Evolutionary conservation across 2,888 invertebrate genomes (phyloP).

Genomic region (Tineola bisselliella): DNA sequence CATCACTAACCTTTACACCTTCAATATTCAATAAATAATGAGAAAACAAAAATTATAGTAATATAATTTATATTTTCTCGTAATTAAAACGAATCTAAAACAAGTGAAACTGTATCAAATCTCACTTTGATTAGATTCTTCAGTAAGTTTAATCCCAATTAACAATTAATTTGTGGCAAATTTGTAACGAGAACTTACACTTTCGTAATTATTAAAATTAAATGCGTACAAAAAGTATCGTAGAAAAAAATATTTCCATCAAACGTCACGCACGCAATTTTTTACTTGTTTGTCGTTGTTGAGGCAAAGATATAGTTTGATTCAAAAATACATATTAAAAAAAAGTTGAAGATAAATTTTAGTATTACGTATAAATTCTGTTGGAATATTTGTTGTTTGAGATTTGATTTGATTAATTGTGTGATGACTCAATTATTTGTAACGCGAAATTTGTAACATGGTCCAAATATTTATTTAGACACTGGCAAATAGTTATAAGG

Average conservation of each 20-base stretch:
- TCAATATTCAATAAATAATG: not conserved
- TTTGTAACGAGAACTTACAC: not conserved
- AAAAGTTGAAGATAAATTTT: no score
- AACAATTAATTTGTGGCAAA: not conserved
- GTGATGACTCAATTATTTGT: no score
- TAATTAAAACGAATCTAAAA: not conserved
- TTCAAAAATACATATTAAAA: no score
- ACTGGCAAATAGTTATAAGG: no score
- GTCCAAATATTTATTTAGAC: no score
- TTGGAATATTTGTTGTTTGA: no score
- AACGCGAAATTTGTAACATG: no score
- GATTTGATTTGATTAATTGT: no score
- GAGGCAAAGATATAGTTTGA: no score
- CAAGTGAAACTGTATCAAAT: not conserved
- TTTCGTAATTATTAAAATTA: not conserved
- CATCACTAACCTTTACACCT: constrained; percentile 4
- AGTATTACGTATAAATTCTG: no score
- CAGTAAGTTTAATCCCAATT: not conserved
- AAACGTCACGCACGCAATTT: not conserved
- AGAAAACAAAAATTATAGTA: constrained; percentile 1
- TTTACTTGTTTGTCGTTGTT: not conserved
- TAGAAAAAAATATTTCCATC: constrained; percentile 1
- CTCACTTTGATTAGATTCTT: constrained; percentile 7
- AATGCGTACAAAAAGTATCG: not conserved
- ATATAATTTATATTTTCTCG: not conserved